These are phyloP conservation scores for Phylloscopus whistleri DNA, from an alignment of 2,113 vertebrate species.

Conservation along the genomic window DNA sequence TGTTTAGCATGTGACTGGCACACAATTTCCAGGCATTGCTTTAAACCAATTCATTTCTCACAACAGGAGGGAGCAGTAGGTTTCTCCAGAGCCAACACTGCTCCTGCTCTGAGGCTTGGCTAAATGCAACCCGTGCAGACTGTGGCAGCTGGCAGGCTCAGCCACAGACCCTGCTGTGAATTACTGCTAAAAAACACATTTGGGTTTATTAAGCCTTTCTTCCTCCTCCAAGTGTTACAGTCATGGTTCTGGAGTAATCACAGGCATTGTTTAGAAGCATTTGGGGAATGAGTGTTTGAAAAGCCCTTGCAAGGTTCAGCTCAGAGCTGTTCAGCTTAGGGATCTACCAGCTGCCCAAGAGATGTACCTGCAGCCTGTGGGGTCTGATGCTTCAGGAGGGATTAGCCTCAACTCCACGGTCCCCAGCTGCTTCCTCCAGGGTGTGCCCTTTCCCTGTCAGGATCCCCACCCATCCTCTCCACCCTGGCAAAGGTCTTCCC, in stretches of 20 bases:
- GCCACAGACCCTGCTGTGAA: neutral
- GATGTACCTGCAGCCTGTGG: neutral
- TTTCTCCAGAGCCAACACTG: neutral
- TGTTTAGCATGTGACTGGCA: neutral
- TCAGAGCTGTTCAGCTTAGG: neutral
- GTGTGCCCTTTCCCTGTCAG: neutral
- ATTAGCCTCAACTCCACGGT: neutral
- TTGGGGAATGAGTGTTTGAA: neutral
- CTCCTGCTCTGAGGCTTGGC: neutral
- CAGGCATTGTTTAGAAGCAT: neutral
- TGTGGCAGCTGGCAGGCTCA: slow-evolving; percentile 23
- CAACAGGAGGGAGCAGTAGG: neutral
- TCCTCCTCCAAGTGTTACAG: slow-evolving; percentile 3
- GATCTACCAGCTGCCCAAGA: neutral
- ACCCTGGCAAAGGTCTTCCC: neutral
- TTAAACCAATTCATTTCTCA: neutral
- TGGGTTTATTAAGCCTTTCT: slow-evolving; percentile 27
- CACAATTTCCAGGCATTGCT: neutral
- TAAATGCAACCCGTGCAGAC: neutral
- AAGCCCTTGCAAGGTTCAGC: neutral
- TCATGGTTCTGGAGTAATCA: neutral
- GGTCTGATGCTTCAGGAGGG: neutral
- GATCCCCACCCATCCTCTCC: neutral
- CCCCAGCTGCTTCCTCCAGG: neutral
- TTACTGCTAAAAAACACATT: slow-evolving; percentile 50